Evolutionary conservation across 1,140 invertebrate genomes (phyloP).

Genomic region (Gonatopus flavifemur): DNA sequence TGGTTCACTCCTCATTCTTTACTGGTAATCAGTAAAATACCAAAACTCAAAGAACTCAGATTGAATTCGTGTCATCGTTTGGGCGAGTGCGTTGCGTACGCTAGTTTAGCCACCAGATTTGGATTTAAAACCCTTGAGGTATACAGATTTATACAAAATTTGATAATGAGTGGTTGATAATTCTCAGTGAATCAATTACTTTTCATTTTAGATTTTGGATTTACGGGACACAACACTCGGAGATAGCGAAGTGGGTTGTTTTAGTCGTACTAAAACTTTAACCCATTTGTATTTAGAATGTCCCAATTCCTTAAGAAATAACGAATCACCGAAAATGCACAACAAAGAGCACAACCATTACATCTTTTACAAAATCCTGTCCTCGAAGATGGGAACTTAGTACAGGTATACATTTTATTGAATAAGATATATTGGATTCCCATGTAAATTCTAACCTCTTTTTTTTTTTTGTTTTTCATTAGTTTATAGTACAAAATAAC

Average conservation of each 20-base stretch:
- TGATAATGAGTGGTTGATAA: background rate
- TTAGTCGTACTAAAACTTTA: conserved; percentile 64
- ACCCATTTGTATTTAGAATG: conserved; percentile 65
- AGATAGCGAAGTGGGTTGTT: conserved; percentile 69
- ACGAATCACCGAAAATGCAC: conserved; percentile 24
- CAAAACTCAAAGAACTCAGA: conserved; percentile 61
- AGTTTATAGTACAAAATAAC: conserved; percentile 27
- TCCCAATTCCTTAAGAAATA: conserved; percentile 35
- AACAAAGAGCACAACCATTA: conserved; percentile 16
- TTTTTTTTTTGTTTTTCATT: conserved; percentile 9
- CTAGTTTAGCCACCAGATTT: conserved; percentile 70
- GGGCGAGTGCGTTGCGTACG: conserved; percentile 73
- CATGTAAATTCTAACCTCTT: conserved; percentile 1
- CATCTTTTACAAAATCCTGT: conserved; percentile 18
- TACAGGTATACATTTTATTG: conserved; percentile 25
- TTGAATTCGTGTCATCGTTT: conserved; percentile 65
- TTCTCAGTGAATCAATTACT: background rate
- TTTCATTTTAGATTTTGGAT: conserved; percentile 61
- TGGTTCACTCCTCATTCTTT: conserved; percentile 72
- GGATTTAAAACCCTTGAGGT: conserved; percentile 71
- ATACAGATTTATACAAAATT: conserved; percentile 10
- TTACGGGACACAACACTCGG: conserved; percentile 66
- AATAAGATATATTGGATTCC: background rate
- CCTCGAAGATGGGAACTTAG: conserved; percentile 41
- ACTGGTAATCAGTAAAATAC: conserved; percentile 70